These are phyloP conservation scores for Laticauda colubrina DNA, from an alignment of 2,113 vertebrate genomes.

Conservation along the genomic window DNA sequence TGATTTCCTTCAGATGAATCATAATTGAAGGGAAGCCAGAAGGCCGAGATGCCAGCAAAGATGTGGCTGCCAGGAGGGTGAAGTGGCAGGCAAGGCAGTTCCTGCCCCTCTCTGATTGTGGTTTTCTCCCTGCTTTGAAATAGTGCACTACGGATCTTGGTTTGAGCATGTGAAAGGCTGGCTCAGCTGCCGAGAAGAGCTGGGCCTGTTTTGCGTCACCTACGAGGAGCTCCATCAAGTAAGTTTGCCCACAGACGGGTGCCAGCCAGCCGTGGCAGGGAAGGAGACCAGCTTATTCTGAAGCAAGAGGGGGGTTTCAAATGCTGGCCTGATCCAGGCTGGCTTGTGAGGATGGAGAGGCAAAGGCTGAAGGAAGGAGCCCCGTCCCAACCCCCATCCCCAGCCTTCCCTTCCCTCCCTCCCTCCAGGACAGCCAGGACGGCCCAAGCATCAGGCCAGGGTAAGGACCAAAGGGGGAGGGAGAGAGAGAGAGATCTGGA, in stretches of 20 bases:
- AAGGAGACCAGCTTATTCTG: not conserved
- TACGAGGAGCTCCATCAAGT: conserved; percentile 84
- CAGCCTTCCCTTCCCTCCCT: not conserved
- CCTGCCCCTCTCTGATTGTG: rapidly evolving
- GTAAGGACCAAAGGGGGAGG: not conserved
- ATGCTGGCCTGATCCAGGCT: not conserved
- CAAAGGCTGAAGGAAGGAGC: not conserved
- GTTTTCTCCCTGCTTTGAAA: not conserved
- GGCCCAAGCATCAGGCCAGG: not conserved
- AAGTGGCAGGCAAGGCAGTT: rapidly evolving
- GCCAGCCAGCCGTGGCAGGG: not conserved
- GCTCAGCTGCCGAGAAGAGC: conserved; percentile 65
- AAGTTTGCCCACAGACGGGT: rapidly evolving
- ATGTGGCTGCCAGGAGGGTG: not conserved
- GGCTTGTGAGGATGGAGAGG: not conserved
- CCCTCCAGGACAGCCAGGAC: not conserved
- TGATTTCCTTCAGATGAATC: not conserved
- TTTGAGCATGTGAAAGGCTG: conserved; percentile 84
- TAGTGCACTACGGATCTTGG: conserved; percentile 84
- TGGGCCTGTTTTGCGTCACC: conserved; percentile 73
- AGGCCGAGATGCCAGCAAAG: not conserved
- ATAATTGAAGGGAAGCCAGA: not conserved
- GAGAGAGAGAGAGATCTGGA: not conserved
- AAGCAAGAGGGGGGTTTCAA: not conserved
- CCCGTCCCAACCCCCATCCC: not conserved